Conservation (phyloP, 2,888 invertebrate genomes). For the Dryocosmus kuriphilus region DNA sequence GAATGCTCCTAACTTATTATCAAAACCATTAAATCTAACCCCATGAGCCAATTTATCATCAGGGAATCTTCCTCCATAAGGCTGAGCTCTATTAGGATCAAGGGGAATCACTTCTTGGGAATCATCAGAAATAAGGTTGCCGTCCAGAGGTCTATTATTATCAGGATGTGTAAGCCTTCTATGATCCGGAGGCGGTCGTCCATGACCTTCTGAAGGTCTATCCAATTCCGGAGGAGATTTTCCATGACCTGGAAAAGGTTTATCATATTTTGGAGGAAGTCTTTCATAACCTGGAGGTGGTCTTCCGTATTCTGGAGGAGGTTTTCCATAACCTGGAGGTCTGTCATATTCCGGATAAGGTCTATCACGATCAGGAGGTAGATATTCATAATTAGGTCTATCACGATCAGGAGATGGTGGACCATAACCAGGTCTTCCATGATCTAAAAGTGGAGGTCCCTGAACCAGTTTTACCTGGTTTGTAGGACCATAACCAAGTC, state of each 20-base stretch:
- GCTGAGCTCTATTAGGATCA: constrained; percentile 56
- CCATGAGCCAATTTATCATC: constrained; percentile 2
- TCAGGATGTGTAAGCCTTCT: not conserved
- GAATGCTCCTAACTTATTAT: constrained; percentile 13
- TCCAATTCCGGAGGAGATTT: constrained; percentile 10
- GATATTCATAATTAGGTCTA: constrained; percentile 40
- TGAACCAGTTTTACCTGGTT: not conserved
- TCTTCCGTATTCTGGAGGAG: constrained; percentile 6
- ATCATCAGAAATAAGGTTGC: constrained; percentile 40
- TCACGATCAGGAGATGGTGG: constrained; percentile 35
- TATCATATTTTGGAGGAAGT: constrained; percentile 24
- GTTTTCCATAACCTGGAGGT: not conserved
- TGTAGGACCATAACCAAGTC: not conserved
- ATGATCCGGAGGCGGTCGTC: not conserved
- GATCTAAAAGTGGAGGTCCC: not conserved
- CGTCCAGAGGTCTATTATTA: not conserved
- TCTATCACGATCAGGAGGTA: constrained; percentile 5
- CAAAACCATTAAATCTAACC: not conserved
- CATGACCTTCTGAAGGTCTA: not conserved
- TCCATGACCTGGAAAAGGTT: not conserved
- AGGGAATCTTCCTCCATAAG: constrained; percentile 2
- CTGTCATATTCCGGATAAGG: constrained; percentile 15
- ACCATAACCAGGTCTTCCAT: not conserved
- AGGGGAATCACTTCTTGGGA: constrained; percentile 49
- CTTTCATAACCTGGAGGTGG: not conserved